A percentile compares a stretch with the other conserved stretches of the same genome.
phyloP scores from a whole-genome alignment of 2,113 vertebrate species.

The Diadophis punctatus region DNA sequence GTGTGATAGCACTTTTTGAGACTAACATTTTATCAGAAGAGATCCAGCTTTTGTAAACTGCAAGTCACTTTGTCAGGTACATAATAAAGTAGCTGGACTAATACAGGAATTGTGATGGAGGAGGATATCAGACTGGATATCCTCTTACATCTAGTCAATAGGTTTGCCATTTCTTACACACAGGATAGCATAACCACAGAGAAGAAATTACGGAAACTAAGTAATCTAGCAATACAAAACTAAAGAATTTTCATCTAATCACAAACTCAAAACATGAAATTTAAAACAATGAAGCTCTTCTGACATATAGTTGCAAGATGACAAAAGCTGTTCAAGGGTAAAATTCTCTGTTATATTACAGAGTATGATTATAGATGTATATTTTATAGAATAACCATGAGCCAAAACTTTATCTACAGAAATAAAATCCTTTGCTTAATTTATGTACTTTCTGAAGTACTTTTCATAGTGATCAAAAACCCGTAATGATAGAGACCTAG shows the following conservation, averaged over 20 bases:
- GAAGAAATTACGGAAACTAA: conserved; percentile 43
- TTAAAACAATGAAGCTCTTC: conserved; percentile 1
- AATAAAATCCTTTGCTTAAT: neutral
- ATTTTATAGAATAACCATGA: neutral
- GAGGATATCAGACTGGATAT: neutral
- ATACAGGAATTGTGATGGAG: neutral
- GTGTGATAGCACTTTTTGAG: neutral
- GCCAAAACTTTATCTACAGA: neutral
- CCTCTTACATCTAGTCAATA: conserved; percentile 6
- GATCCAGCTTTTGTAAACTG: neutral
- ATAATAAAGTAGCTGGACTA: neutral
- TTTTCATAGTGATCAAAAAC: neutral
- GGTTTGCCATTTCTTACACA: conserved; percentile 53
- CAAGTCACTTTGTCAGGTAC: neutral
- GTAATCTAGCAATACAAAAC: neutral
- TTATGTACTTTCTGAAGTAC: neutral
- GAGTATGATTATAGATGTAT: neutral
- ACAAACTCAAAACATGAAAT: neutral
- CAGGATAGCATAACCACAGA: conserved; percentile 51
- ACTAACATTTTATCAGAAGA: neutral
- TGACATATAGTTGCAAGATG: neutral
- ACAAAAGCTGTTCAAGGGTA: neutral
- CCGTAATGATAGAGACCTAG: neutral
- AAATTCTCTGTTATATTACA: neutral
- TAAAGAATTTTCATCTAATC: neutral